Evolutionary conservation across 2,797 vertebrate genomes (phyloP).

Genomic region (Echeneis naucrates): DNA sequence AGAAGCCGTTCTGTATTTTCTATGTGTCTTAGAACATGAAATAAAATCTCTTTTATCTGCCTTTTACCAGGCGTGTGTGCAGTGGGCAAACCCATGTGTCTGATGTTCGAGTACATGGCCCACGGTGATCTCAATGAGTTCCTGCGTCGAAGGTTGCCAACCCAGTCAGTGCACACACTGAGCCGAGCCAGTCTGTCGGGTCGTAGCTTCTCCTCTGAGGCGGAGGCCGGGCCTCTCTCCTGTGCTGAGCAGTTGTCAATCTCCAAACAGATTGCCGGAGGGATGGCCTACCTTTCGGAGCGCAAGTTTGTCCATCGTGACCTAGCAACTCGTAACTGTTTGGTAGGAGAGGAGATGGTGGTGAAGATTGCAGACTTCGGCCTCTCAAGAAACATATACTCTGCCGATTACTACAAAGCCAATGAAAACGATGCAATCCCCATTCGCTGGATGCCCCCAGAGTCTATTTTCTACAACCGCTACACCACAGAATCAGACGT

Average conservation of each 20-base stretch:
- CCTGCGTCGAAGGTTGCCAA: constrained; percentile 88
- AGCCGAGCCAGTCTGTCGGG: constrained; percentile 81
- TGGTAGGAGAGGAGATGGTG: constrained; percentile 94
- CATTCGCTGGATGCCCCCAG: constrained; percentile 98
- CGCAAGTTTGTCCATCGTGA: constrained; percentile 98
- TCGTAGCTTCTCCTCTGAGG: constrained; percentile 79
- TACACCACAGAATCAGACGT: constrained; percentile 98
- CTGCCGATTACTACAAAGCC: constrained; percentile 98
- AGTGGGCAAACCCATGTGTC: constrained; percentile 97
- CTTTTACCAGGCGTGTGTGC: constrained; percentile 92
- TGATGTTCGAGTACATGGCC: constrained; percentile 99
- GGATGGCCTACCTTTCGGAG: constrained; percentile 97
- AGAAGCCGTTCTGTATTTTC: not conserved
- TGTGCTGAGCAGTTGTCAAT: constrained; percentile 91
- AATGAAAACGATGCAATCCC: constrained; percentile 97
- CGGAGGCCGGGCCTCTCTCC: constrained; percentile 80
- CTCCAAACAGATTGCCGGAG: constrained; percentile 93
- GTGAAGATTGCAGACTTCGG: constrained; percentile 99
- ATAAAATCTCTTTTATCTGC: not conserved
- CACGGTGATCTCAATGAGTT: constrained; percentile 96
- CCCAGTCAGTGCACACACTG: constrained; percentile 82
- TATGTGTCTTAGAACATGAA: not conserved
- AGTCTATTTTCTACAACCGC: constrained; percentile 99
- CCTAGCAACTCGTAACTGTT: constrained; percentile 96
- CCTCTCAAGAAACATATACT: constrained; percentile 97